phyloP scores from a whole-genome alignment of 1,140 invertebrate genomes.

The Bombyx mori region DNA sequence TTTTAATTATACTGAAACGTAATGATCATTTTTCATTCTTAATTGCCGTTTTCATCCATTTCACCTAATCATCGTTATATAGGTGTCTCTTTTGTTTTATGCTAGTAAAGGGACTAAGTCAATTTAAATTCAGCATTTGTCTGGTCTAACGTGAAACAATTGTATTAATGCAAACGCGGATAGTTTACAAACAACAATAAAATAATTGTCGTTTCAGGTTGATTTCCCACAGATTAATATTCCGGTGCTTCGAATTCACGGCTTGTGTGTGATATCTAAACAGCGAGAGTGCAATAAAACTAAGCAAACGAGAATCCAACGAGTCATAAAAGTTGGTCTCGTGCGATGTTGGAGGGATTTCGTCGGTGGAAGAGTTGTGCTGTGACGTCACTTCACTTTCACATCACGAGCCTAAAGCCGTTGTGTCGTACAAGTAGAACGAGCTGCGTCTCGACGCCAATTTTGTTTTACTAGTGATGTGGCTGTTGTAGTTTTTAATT shows the following conservation, averaged over 20 bases:
- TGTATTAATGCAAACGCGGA: constrained; percentile 5
- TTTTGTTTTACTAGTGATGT: constrained; percentile 21
- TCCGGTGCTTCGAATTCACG: constrained; percentile 47
- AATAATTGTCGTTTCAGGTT: constrained; percentile 22
- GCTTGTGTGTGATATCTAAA: constrained; percentile 40
- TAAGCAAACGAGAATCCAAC: constrained; percentile 56
- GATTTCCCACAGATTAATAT: constrained; percentile 58
- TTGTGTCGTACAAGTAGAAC: constrained; percentile 20
- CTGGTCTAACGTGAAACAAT: constrained; percentile 1
- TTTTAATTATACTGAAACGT: constrained; percentile 62
- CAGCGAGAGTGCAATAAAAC: constrained; percentile 61
- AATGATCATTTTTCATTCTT: constrained; percentile 69
- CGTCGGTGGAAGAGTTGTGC: constrained; percentile 27
- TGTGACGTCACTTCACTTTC: constrained; percentile 65
- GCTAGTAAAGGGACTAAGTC: no score
- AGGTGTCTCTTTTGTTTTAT: constrained; percentile 8
- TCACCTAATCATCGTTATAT: constrained; percentile 54
- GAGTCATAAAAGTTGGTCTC: constrained; percentile 51
- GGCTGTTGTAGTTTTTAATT: not conserved
- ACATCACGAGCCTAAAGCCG: constrained; percentile 56
- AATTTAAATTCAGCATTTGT: constrained; percentile 8
- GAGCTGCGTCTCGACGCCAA: constrained; percentile 15
- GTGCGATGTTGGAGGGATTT: constrained; percentile 27
- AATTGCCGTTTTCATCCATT: constrained; percentile 59
- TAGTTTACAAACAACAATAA: constrained; percentile 43